Evolutionary conservation across 2,888 invertebrate genomes (phyloP).

Genomic region (Agrochola lota): DNA sequence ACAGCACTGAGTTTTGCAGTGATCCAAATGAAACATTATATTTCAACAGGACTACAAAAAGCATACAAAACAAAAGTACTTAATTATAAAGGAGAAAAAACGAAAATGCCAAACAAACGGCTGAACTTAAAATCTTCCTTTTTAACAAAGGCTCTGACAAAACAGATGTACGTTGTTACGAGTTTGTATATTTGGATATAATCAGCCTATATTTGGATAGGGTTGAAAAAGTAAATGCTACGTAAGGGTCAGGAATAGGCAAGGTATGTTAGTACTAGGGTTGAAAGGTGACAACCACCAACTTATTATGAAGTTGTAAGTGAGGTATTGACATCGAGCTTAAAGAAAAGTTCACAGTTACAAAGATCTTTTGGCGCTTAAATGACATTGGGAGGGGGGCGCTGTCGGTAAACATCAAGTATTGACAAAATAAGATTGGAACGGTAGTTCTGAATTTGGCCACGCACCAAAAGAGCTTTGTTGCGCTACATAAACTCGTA

Average conservation of each 20-base stretch:
- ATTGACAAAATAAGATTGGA: too few relatives aligned
- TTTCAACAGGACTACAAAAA: neutral
- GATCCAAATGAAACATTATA: neutral
- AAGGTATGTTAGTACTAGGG: slow-evolving; percentile 7
- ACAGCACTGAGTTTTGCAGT: neutral
- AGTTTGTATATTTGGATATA: slow-evolving; percentile 6
- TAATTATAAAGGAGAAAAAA: neutral
- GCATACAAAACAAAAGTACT: neutral
- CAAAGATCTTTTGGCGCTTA: too few relatives aligned
- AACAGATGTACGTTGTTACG: too few relatives aligned
- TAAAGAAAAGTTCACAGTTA: too few relatives aligned
- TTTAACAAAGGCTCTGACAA: neutral
- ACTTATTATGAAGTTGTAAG: neutral
- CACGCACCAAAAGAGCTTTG: too few relatives aligned
- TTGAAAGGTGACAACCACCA: neutral
- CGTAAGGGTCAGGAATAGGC: slow-evolving; percentile 3
- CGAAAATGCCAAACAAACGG: neutral
- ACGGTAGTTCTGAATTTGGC: too few relatives aligned
- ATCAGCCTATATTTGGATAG: slow-evolving; percentile 5
- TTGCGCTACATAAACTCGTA: too few relatives aligned
- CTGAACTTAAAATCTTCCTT: neutral
- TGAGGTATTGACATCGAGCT: too few relatives aligned
- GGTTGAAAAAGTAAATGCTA: slow-evolving; percentile 12
- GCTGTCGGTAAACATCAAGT: too few relatives aligned
- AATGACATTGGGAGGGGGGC: too few relatives aligned